These are phyloP conservation scores for Callaeas wilsoni DNA, from an alignment of 2,113 vertebrate species.

Conservation along the genomic window DNA sequence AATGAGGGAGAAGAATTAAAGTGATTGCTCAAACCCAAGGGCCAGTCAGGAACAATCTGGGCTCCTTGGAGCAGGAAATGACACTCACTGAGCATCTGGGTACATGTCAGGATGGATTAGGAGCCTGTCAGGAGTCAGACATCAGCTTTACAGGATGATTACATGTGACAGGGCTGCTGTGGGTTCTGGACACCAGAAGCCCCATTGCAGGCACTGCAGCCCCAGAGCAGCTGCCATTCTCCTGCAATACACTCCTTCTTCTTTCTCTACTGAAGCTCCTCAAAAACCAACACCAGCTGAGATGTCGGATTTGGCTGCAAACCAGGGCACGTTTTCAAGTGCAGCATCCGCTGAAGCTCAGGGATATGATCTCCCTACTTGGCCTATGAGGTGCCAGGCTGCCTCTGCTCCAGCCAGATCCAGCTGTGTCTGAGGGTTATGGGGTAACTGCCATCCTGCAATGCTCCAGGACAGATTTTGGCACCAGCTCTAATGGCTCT, in stretches of 20 bases:
- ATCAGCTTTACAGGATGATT: neutral
- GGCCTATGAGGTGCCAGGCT: neutral
- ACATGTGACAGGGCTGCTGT: accelerated
- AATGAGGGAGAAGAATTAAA: constrained; percentile 13
- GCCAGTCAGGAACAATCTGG: neutral
- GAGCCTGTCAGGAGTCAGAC: neutral
- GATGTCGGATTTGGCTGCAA: accelerated
- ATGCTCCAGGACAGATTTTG: neutral
- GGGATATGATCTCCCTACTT: neutral
- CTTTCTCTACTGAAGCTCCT: neutral
- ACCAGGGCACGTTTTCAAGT: neutral
- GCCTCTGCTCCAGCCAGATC: neutral
- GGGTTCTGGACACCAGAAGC: neutral
- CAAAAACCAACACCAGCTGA: neutral
- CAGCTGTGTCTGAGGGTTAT: accelerated
- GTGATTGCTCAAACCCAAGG: neutral
- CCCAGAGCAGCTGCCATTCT: neutral
- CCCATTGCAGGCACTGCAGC: neutral
- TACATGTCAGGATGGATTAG: neutral
- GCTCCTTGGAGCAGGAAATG: constrained; percentile 7
- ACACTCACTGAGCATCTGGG: neutral
- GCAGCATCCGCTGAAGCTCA: neutral
- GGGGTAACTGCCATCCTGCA: neutral
- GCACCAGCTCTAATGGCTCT: neutral
- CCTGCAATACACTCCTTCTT: neutral